Evolutionary conservation across 2,113 vertebrate species (phyloP), one percentile per base, ranked within the genome.

Genomic region (Ceyx melanurus): DNA sequence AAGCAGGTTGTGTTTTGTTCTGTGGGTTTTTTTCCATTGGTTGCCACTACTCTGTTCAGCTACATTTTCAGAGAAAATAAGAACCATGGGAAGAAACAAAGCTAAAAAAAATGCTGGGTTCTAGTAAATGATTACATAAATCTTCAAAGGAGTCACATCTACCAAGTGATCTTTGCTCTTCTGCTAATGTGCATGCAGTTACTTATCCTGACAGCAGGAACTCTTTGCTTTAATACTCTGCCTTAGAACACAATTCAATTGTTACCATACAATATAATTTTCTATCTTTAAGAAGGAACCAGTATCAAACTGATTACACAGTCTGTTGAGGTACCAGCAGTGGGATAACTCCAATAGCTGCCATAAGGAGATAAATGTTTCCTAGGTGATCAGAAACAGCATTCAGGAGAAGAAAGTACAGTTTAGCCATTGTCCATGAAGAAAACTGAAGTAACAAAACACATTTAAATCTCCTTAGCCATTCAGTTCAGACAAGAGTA

Each of bases 151-250:
- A 89, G 26, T 80, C 72, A 40, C 71, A 58, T 77, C 40, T 88
- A 77, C 25, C 25, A 73, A 46, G 43, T 25, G 60, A 93, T 93
- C 82, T 92, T 96, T 94, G 91, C 25, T 83, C 88, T 88, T 74
- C 48, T 86, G 72, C 66, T 91, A 46, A 86, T n/a, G 33, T 42
- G 12, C 22, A 4, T 70, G 19, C 17, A 71, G 70, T 35, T 87
- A 75, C 53, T 76, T 71, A 89, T 50, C 23, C 74, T 61, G 72
- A 80, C 20, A 17, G 37, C 53, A 68, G 70, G 26, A 95, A 87
- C 5, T 62, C 46, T 75, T 89, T 40, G 29, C 14, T 71, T 78
- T 70, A n/a, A 15, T 28, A 74, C 5, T 53, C 43, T 82, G 60
- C 16, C 18, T 22, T 3, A 26, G 12, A 66, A 1, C 15, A 18